A percentile compares a stretch with the other conserved stretches of the same genome.
Evolutionary conservation across 2,888 invertebrate species (phyloP).

Genomic region (Endomychus coccineus): DNA sequence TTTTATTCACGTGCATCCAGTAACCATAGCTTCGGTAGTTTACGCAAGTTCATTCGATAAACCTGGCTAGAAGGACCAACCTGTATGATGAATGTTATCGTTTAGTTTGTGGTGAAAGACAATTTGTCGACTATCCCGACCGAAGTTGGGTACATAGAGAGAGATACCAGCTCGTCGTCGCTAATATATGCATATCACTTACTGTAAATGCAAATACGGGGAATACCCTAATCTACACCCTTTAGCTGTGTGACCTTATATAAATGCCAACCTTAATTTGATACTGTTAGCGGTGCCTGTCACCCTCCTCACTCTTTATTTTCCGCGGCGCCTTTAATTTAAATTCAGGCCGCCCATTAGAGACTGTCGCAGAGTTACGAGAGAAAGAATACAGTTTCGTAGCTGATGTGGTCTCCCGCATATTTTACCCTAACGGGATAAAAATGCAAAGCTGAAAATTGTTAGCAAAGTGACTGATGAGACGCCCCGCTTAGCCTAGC

Average conservation of each 20-base stretch:
- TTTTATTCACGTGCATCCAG: no score
- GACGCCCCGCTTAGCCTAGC: no score
- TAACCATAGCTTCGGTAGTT: no score
- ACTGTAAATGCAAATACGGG: conserved; percentile 40
- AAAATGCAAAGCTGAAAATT: conserved; percentile 33
- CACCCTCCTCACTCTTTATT: conserved; percentile 31
- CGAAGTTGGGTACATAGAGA: no score
- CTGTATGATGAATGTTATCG: no score
- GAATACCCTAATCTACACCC: conserved; percentile 29
- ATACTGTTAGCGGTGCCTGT: conserved; percentile 27
- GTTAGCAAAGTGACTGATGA: conserved; percentile 19
- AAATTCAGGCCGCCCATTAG: conserved; percentile 23
- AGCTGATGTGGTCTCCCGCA: conserved; percentile 18
- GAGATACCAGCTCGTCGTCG: no score
- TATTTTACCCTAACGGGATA: conserved; percentile 30
- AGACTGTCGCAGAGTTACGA: conserved; percentile 4
- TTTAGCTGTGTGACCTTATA: conserved; percentile 34
- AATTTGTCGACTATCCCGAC: no score
- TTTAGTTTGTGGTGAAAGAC: no score
- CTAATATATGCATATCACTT: conserved; percentile 41
- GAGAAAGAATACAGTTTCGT: conserved; percentile 5
- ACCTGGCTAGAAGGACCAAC: no score
- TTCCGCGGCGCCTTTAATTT: conserved; percentile 34
- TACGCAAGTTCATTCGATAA: no score
- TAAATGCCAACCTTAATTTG: conserved; percentile 42